These are phyloP conservation scores for Anser cygnoides DNA, from an alignment of 2,113 vertebrate species.

Conservation along the genomic window DNA sequence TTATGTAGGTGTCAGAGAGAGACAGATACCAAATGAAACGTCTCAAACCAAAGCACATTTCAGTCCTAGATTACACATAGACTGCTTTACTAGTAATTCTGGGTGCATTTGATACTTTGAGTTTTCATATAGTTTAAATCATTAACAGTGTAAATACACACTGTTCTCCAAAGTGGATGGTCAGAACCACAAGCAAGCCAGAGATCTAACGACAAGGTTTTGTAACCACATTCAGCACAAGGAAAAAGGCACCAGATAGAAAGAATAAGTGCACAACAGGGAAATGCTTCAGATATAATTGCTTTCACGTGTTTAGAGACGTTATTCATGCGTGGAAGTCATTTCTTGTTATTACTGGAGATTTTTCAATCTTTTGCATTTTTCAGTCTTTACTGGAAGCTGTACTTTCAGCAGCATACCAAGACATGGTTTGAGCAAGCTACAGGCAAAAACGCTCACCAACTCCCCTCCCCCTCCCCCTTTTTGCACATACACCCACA, in stretches of 20 bases:
- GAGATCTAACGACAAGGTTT: background rate
- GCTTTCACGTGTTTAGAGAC: background rate
- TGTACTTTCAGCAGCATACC: background rate
- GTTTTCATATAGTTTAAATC: background rate
- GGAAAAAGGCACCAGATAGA: background rate
- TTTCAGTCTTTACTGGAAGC: background rate
- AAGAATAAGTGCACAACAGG: background rate
- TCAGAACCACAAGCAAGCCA: fast-evolving
- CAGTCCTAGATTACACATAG: background rate
- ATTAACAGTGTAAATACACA: fast-evolving
- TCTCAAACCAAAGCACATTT: background rate
- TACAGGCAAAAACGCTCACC: background rate
- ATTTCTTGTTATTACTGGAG: constrained; percentile 25
- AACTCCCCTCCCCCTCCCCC: background rate
- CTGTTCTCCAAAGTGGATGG: background rate
- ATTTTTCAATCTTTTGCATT: background rate
- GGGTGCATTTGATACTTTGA: background rate
- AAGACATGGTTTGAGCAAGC: fast-evolving
- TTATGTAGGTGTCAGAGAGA: background rate
- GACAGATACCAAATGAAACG: background rate
- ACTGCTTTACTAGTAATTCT: background rate
- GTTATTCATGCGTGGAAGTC: background rate
- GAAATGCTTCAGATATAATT: constrained; percentile 15
- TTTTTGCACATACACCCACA: fast-evolving
- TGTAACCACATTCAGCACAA: background rate